phyloP scores from a whole-genome alignment of 2,113 vertebrate genomes.

The Bolborhynchus lineola region DNA sequence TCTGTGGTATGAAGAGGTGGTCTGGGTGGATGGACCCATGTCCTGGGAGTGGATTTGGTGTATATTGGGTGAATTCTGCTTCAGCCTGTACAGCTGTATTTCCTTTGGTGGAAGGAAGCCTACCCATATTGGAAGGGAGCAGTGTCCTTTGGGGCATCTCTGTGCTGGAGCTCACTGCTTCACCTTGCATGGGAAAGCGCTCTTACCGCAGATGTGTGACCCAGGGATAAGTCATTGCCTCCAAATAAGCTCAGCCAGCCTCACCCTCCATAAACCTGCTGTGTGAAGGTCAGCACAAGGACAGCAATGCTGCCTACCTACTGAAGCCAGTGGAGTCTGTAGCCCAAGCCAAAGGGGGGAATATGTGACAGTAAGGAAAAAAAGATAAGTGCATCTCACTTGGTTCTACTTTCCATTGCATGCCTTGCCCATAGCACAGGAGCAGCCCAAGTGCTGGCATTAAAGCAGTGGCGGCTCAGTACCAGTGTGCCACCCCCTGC shows the following conservation, averaged over 20 bases:
- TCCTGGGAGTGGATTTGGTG: neutral
- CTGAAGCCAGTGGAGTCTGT: neutral
- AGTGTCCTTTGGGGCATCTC: neutral
- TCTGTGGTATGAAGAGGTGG: neutral
- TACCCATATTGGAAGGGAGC: neutral
- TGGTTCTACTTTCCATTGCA: neutral
- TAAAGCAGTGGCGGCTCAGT: neutral
- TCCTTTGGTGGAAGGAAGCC: neutral
- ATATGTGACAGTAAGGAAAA: neutral
- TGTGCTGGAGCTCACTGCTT: neutral
- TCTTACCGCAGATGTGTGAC: neutral
- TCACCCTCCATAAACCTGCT: neutral
- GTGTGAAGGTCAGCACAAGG: neutral
- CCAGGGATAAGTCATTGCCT: neutral
- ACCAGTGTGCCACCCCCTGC: neutral
- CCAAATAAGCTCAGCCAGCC: neutral
- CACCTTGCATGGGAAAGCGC: neutral
- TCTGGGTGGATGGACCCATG: neutral
- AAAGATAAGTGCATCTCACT: neutral
- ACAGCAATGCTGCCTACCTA: neutral
- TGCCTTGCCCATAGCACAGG: neutral
- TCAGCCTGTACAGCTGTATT: neutral
- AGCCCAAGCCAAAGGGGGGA: neutral
- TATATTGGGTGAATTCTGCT: neutral
- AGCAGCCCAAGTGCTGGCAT: rapidly evolving